phyloP scores from a whole-genome alignment of 2,113 vertebrate genomes.

The Myiagra hebetior region DNA sequence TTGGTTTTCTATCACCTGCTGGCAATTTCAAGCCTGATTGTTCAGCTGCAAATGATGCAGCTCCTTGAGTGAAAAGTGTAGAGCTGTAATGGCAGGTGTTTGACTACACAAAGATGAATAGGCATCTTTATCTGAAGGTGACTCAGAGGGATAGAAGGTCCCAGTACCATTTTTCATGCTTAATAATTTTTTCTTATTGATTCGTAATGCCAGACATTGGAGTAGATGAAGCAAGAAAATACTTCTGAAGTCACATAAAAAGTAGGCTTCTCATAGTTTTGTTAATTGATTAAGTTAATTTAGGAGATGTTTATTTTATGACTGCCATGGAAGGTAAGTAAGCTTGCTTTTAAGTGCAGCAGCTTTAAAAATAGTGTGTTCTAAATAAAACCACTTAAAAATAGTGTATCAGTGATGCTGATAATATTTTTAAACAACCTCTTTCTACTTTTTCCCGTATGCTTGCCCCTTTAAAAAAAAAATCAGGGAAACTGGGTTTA shows the following conservation, averaged over 20 bases:
- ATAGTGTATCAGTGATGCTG: not conserved
- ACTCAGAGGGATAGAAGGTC: not conserved
- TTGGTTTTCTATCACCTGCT: not conserved
- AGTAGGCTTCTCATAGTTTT: not conserved
- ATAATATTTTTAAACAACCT: not conserved
- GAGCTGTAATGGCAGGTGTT: not conserved
- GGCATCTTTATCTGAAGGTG: not conserved
- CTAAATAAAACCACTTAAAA: conserved; percentile 30
- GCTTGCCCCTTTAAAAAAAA: not conserved
- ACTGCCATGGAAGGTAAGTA: not conserved
- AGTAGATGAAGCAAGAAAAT: not conserved
- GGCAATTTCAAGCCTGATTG: not conserved
- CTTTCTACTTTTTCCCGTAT: not conserved
- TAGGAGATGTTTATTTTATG: not conserved
- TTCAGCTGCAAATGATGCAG: not conserved
- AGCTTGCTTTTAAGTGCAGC: not conserved
- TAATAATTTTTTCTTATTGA: not conserved
- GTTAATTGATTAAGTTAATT: not conserved
- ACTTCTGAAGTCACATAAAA: not conserved
- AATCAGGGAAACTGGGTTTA: not conserved
- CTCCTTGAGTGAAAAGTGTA: not conserved
- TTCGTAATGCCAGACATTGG: not conserved
- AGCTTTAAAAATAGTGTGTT: not conserved
- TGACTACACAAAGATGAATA: not conserved
- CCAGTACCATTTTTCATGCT: not conserved